Base-by-base conservation (phyloP, 2,888 invertebrate species). In the Schrankia costaestrigalis region DNA sequence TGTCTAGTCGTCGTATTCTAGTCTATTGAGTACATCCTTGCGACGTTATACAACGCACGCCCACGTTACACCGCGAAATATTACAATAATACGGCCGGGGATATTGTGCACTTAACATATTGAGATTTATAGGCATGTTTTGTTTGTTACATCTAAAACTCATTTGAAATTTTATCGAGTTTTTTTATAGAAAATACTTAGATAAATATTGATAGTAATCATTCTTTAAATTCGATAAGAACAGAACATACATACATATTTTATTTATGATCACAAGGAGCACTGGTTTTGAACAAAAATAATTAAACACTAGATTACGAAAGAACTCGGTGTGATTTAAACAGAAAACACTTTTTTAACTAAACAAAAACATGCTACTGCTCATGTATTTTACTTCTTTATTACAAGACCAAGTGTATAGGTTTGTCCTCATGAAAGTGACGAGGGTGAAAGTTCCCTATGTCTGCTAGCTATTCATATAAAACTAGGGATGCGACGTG, bases 41-140 rank as follows among this genome's bases (percentile, higher is more conserved):
- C 31, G 35, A 25, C 50, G 50, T 36, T 46, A 50, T 44, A 53
- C 49, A 55, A 61, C 68, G 57, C 67, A 70, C 76, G 70, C 77
- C 77, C 62, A 76, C 77, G 54, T 63, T 40, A 36, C 56, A 68
- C 63, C 62, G 48, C 53, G 50, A 57, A 60, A 55, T 52, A 44
- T 53, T 36, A 44, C 44, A 22, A 26, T 22, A 23, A 30, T 32
- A 33, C 32, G 12, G 7, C 31, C 26, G 32, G 39, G 31, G 41
- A 46, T 61, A 62, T 58, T 59, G 50, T 53, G 46, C 56, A 52
- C 44, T 54, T 55, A 50, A 10, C 30, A 40, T 34, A 51, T 51
- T 50, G 47, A 52, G 48, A 63, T 58, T 56, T 53, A 58, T 61
- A 30, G 43, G 31, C 26, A 8, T 43, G 46, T 44, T 53, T n/a